Base-by-base conservation (phyloP, 2,113 vertebrate genomes). In the Notarius quadriscutis region DNA sequence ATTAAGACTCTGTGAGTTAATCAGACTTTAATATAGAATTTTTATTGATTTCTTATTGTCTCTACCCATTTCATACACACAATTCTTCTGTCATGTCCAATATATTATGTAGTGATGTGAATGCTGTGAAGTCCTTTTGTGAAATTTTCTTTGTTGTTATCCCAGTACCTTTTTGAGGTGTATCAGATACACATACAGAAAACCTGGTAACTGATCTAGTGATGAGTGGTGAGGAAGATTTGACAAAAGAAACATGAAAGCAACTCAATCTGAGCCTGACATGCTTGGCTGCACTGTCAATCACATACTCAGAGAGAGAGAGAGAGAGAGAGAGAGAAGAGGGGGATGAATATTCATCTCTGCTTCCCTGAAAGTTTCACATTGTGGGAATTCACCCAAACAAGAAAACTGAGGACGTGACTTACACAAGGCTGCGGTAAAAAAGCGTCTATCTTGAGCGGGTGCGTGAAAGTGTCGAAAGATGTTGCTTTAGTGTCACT, bases 201-300 rank as follows among this genome's bases (percentile, higher is more conserved):
- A 75, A 51, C 41, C 71, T 30, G 57, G 69, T 87, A 75, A 84
- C 41, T 71, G 83, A 88, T 84, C 72, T 55, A 34, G 63, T n/a
- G 78, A 81, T 50, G 53, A 55, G 57, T 34, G 75, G 48, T 63
- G 41, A 63, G 84, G 53, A 57, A 53, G 77, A 81, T 72, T 72
- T 60, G 72, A 81, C 77, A 72, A 58, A 81, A 41, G 27, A 22
- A 81, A 86, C 48, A 65, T 71, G 27, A 80, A 81, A 34, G 55
- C 57, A 27, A 60, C 79, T 62, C 79, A 25, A 81, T 62, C 57
- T 30, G 48, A 10, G 60, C 67, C 41, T 86, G 71, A 71, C 55
- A 62, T 41, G 79, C 57, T 81, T 4, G 18, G 18, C 57, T 60
- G 50, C 62, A 48, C n/a, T 57, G 51, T 86, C 85, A 86, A 41